A percentile compares a stretch with the other conserved stretches of the same genome.
Conservation (phyloP, 2,888 invertebrate genomes). For the Drosophila multiciliata region DNA sequence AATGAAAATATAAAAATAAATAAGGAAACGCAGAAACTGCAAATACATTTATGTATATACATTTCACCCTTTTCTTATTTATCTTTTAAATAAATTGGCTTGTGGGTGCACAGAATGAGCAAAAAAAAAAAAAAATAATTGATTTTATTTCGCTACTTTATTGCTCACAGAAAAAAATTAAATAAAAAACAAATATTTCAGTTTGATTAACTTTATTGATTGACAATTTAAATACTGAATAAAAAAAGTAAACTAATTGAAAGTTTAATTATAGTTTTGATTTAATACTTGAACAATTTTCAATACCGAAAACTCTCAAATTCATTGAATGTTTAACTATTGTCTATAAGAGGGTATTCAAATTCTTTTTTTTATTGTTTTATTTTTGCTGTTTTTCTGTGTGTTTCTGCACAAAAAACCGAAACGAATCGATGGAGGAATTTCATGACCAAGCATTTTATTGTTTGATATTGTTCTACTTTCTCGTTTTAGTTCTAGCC, state of each 20-base stretch:
- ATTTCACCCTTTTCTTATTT: constrained; percentile 69
- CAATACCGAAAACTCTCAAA: background rate
- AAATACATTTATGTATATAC: constrained; percentile 69
- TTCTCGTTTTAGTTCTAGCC: constrained; percentile 22
- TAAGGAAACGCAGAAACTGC: constrained; percentile 36
- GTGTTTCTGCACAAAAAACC: constrained; percentile 54
- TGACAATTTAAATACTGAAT: background rate
- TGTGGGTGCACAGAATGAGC: constrained; percentile 54
- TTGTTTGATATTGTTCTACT: constrained; percentile 54
- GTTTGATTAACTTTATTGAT: background rate
- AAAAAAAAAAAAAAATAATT: constrained; percentile 16
- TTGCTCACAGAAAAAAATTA: background rate
- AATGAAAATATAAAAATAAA: constrained; percentile 10
- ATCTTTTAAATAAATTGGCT: constrained; percentile 31
- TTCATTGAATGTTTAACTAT: background rate
- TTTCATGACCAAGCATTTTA: constrained; percentile 68
- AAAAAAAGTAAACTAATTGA: too few species aligned
- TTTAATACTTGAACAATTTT: background rate
- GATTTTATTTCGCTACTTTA: background rate
- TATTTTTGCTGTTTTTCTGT: constrained; percentile 39
- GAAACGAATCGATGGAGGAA: constrained; percentile 47
- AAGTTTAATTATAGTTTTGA: background rate
- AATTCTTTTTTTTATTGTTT: constrained; percentile 1
- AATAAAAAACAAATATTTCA: background rate
- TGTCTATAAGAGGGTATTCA: constrained; percentile 14